These are phyloP conservation scores for Hydropsyche tenuis DNA, from an alignment of 1,140 invertebrate species.

Conservation along the genomic window DNA sequence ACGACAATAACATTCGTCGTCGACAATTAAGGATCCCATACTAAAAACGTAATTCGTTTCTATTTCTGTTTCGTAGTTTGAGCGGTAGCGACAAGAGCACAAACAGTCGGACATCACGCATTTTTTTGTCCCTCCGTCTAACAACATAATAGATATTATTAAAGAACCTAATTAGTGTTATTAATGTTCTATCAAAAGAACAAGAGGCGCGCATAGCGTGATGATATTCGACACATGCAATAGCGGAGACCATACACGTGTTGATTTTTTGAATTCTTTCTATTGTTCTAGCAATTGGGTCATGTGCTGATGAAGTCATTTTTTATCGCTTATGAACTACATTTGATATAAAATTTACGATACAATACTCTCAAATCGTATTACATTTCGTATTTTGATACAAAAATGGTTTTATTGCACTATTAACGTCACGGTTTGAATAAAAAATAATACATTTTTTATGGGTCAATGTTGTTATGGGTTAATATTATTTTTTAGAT, in stretches of 20 bases:
- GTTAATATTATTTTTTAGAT: no score
- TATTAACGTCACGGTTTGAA: no score
- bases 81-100: constrained; percentile 6
- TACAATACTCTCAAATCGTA: no score
- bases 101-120: constrained; percentile 22
- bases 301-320: no score
- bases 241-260: neutral
- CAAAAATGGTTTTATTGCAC: no score
- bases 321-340: no score
- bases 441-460: no score
- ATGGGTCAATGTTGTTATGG: no score
- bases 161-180: constrained; percentile 37
- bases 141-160: constrained; percentile 37
- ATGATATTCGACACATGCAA: constrained; percentile 34
- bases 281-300: neutral
- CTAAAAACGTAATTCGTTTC: neutral
- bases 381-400: no score
- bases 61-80: neutral
- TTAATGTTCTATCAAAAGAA: constrained; percentile 33
- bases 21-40: constrained; percentile 3
- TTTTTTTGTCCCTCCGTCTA: constrained; percentile 28
- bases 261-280: neutral
- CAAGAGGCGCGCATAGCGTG: constrained; percentile 31
- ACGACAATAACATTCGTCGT: constrained; percentile 21
- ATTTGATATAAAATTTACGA: no score